Evolutionary conservation across 1,140 invertebrate genomes (phyloP), one percentile per base, ranked within the genome.

Genomic region (Dinothrombium tinctorium): DNA sequence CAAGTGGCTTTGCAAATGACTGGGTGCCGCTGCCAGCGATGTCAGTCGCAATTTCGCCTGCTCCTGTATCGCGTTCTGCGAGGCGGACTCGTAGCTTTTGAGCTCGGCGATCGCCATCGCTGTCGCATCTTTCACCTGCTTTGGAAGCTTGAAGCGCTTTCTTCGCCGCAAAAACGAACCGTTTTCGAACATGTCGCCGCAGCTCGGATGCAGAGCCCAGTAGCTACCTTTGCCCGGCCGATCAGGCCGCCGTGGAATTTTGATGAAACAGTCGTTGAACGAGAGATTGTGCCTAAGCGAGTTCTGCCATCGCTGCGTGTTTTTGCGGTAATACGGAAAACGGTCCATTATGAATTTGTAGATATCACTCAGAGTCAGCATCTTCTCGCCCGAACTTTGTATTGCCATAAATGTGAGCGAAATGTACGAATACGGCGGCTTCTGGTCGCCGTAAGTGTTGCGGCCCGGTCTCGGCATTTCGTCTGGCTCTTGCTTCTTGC

Each of bases 321-420:
- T 84, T 54, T 78, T 74, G 14, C 80, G 63, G 56, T 84, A 87
- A 53, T 84, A 89, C 0, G 83, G 79, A 58, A 87, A 89, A 37
- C 75, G 66, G 53, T 86, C 79, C 56, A 80, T 86, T 53, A 84
- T 84, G 55, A 79, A 89, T 53, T 77, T 76, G 61, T 89, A 89
- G 53, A 89, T 89, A 54, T 87, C 83, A 23, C 76, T 80, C 19
- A 95, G 63, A 4, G 87, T 84, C 33, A 90, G 62, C 86, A 92
- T 94, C 57, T 89, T 89, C 55, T 92, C 82, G 15, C 74, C 72
- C 2, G 79, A 87, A 47, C 73, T 77, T 72, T 84, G 84, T 47
- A 95, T 94, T 11, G 87, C 87, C 86, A 94, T 92, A 20, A 86
- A 87, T 11, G 86, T 94, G 36, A 95, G 61, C 0, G 84, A 87